phyloP scores from a whole-genome alignment of 2,888 invertebrate species.

The Acronicta alni region DNA sequence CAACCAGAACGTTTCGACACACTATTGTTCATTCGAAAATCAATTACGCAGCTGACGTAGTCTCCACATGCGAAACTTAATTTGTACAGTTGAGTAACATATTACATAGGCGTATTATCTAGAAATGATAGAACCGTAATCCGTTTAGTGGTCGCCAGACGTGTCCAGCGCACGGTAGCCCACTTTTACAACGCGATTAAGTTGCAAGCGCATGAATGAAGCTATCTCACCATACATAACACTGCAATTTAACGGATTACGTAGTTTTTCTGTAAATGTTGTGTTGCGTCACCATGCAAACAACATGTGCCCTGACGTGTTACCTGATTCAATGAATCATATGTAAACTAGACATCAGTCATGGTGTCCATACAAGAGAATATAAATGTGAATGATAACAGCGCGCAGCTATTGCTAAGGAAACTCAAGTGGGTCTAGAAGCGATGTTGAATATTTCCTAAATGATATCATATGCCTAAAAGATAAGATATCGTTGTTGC shows the following conservation, averaged over 20 bases:
- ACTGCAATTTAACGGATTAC: slow-evolving; percentile 44
- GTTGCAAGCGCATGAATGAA: slow-evolving; percentile 51
- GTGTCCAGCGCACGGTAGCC: slow-evolving; percentile 39
- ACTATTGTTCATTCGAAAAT: slow-evolving; percentile 82
- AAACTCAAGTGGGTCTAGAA: slow-evolving; percentile 25
- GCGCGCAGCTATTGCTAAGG: slow-evolving; percentile 9
- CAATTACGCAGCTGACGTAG: slow-evolving; percentile 70
- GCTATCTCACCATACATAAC: slow-evolving; percentile 42
- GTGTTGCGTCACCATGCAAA: slow-evolving; percentile 48
- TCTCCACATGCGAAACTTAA: slow-evolving; percentile 75
- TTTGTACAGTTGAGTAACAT: slow-evolving; percentile 75
- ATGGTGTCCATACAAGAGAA: slow-evolving; percentile 16
- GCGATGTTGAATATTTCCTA: slow-evolving; percentile 31
- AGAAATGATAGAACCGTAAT: slow-evolving; percentile 69
- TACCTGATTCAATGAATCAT: slow-evolving; percentile 56
- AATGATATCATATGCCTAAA: slow-evolving; percentile 25
- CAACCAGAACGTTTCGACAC: slow-evolving; percentile 72
- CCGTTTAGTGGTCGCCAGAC: slow-evolving; percentile 65
- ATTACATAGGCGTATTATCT: slow-evolving; percentile 71
- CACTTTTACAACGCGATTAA: slow-evolving; percentile 48
- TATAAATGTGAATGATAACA: slow-evolving; percentile 23
- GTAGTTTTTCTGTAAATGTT: slow-evolving; percentile 41
- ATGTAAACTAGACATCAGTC: slow-evolving; percentile 30
- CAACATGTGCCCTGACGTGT: slow-evolving; percentile 39
- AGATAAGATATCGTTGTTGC: slow-evolving; percentile 36